Conservation (phyloP, 2,113 vertebrate species). For the Serilophus lunatus region DNA sequence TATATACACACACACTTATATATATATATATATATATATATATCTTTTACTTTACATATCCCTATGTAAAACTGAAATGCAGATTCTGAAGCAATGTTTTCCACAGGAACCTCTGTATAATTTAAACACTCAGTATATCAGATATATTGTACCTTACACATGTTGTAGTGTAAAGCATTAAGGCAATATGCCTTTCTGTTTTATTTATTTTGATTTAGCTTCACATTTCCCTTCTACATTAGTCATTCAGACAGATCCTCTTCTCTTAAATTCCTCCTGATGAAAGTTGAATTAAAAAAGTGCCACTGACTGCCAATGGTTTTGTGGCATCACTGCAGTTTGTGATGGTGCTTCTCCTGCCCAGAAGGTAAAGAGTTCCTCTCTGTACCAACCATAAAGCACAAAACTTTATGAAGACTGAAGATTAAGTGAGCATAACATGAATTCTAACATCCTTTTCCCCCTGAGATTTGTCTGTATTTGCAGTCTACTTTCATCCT, state of each 20-base stretch:
- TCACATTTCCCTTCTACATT: background rate
- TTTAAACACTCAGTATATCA: background rate
- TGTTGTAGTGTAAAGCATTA: background rate
- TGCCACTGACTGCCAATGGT: background rate
- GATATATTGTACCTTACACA: background rate
- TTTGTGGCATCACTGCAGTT: background rate
- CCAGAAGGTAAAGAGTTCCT: background rate
- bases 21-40: rapidly evolving
- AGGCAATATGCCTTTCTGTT: background rate
- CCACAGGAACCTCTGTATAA: background rate
- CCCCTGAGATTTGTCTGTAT: background rate
- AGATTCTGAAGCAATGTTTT: background rate
- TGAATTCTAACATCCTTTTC: background rate
- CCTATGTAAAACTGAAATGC: background rate
- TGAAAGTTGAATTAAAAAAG: background rate
- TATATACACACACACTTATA: too few relatives aligned
- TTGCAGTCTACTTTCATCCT: background rate
- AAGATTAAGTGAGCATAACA: background rate
- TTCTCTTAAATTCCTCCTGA: background rate
- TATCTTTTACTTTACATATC: background rate
- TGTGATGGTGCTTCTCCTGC: background rate
- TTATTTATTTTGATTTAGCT: background rate
- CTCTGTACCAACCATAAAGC: background rate
- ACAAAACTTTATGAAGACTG: background rate
- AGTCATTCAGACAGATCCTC: background rate